Conservation (phyloP, 2,797 vertebrate genomes). For the Anas georgica region DNA sequence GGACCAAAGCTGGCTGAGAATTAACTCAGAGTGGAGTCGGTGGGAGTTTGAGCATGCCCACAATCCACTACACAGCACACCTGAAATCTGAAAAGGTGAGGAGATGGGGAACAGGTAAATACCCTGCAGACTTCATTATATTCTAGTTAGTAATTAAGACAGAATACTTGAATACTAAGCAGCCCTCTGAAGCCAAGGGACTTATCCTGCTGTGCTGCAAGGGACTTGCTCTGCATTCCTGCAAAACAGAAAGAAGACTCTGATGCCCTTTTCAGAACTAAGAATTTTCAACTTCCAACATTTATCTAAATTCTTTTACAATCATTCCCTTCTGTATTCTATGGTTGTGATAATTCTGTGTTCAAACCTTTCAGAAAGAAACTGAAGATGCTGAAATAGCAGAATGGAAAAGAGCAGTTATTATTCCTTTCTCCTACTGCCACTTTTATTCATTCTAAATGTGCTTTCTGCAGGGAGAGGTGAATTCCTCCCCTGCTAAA, state of each 20-base stretch:
- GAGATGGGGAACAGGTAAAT: neutral
- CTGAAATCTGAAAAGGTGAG: neutral
- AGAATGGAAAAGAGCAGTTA: neutral
- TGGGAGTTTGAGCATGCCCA: neutral
- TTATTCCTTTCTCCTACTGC: neutral
- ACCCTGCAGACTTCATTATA: neutral
- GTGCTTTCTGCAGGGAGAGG: neutral
- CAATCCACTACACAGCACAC: neutral
- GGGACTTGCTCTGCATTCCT: neutral
- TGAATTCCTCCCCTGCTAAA: neutral
- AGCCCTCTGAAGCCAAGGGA: neutral
- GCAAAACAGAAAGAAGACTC: neutral
- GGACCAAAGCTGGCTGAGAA: neutral
- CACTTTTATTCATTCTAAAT: neutral
- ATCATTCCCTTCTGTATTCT: neutral
- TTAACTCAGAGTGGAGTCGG: fast-evolving
- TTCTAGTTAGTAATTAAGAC: neutral
- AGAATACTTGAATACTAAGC: neutral
- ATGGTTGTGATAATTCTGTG: neutral
- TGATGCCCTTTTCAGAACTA: neutral
- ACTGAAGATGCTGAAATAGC: neutral
- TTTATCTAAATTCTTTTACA: neutral
- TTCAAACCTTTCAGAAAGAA: neutral
- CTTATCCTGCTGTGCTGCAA: neutral
- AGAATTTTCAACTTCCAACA: neutral